Evolutionary conservation across 1,140 invertebrate species (phyloP), one percentile per base, ranked within the genome.

Genomic region (Physella acuta): DNA sequence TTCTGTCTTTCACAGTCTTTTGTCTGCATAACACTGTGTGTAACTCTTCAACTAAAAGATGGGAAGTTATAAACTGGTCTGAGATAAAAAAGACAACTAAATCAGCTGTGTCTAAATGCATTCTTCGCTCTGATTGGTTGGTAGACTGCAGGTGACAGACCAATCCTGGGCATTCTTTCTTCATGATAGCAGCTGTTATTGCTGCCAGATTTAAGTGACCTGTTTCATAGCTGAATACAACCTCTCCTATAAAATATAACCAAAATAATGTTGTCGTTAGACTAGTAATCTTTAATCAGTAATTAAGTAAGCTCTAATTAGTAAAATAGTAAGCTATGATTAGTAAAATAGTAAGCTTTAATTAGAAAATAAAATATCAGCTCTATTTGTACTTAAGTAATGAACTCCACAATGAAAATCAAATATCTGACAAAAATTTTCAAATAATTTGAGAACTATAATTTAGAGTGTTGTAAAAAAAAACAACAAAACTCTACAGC

Each of bases 21-120:
- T 79, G 78, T 24, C 74, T 62, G 63, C 73, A 71, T 20, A 79
- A 63, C 20, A 67, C 70, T 0, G 75, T 70, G 58, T 76, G 75
- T 14, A 79, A 68, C 62, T 78, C 76, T 28, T 79, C 71, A 30
- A 74, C 56, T 14, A 71, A 71, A 20, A 69, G 56, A 20, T 34
- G 8, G 16, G 75, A 74, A 5, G 64, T 30, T 17, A 76, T 16
- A 36, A 70, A 76, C 14, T 76, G 70, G 1, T 75, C 67, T 26
- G 73, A 76, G 20, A 79, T 63, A 53, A 79, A 71, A 8, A 74
- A 34, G 5, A 79, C 71, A 20, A 79, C 73, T 14, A 70, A 52
- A 49, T 71, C 67, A 3, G 76, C 69, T 17, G 56, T 65, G 34
- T 79, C 75, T 30, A 79, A 20, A 8, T 65, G 33, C 17, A 39